Conservation (phyloP, 2,888 invertebrate species). For the Aromia moschata region DNA sequence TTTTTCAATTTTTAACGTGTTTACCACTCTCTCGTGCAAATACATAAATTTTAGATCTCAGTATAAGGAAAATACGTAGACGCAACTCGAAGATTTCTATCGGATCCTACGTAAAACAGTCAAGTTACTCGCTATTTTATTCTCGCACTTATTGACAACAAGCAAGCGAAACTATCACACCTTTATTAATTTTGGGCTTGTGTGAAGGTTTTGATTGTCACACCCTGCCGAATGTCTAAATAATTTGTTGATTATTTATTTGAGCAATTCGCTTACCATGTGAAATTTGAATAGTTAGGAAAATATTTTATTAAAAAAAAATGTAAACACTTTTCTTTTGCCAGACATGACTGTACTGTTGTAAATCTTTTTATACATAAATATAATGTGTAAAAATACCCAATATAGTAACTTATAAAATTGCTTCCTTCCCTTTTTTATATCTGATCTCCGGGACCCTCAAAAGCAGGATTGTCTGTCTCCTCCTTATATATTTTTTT, state of each 20-base stretch:
- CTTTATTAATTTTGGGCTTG: slow-evolving; percentile 13
- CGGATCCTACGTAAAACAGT: slow-evolving; percentile 8
- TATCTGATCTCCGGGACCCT: slow-evolving; percentile 43
- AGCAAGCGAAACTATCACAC: slow-evolving; percentile 36
- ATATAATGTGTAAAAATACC: slow-evolving; percentile 59
- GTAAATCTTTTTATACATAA: slow-evolving; percentile 61
- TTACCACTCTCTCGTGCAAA: slow-evolving; percentile 30
- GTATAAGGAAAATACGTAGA: slow-evolving; percentile 1
- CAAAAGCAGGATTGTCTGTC: slow-evolving; percentile 45
- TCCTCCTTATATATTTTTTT: slow-evolving; percentile 42
- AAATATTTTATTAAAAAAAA: slow-evolving; percentile 18
- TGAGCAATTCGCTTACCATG: slow-evolving; percentile 6
- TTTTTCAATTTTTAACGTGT: slow-evolving; percentile 37
- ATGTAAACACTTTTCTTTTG: slow-evolving; percentile 41
- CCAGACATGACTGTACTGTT: slow-evolving; percentile 57
- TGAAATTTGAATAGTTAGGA: slow-evolving; percentile 17
- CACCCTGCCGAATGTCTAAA: slow-evolving; percentile 10
- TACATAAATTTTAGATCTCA: slow-evolving; percentile 18
- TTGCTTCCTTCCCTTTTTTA: slow-evolving; percentile 36
- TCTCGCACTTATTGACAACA: slow-evolving; percentile 30
- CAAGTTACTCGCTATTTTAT: slow-evolving; percentile 18
- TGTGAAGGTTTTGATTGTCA: slow-evolving; percentile 20
- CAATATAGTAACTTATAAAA: slow-evolving; percentile 47
- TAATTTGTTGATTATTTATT: slow-evolving; percentile 23
- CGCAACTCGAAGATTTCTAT: slow-evolving; percentile 12